Percentiles rank a stretch among this genome's conserved stretches.
Evolutionary conservation across 1,140 invertebrate genomes (phyloP).

Genomic region (Campoletis sonorensis): DNA sequence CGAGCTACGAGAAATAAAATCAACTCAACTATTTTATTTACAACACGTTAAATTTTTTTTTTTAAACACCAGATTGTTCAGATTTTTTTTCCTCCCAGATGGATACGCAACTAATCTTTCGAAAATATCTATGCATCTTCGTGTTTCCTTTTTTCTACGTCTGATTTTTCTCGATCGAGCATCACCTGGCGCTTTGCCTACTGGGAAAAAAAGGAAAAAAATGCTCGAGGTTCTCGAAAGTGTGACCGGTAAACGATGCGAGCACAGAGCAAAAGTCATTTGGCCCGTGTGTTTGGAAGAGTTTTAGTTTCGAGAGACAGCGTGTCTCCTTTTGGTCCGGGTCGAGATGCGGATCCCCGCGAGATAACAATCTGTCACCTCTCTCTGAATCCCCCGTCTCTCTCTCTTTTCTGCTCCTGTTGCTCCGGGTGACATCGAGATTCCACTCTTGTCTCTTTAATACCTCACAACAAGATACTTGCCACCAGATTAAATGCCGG

Average conservation of each 20-base stretch:
- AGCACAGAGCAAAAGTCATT: not conserved
- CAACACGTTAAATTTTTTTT: too few species aligned
- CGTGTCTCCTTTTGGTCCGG: conserved; percentile 61
- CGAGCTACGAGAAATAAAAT: too few species aligned
- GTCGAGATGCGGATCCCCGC: conserved; percentile 44
- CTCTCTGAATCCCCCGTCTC: not conserved
- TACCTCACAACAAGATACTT: conserved; percentile 66
- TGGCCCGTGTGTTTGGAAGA: conserved; percentile 32
- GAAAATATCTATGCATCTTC: too few species aligned
- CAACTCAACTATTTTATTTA: too few species aligned
- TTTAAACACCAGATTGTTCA: too few species aligned
- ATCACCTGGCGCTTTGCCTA: conserved; percentile 33
- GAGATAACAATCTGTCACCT: conserved; percentile 71
- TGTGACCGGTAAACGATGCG: conserved; percentile 52
- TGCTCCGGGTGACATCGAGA: conserved; percentile 51
- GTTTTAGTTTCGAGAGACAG: conserved; percentile 62
- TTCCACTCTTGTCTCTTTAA: conserved; percentile 57
- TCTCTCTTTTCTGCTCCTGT: conserved; percentile 29
- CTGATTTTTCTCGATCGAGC: not conserved
- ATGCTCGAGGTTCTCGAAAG: conserved; percentile 46
- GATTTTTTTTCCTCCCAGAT: too few species aligned
- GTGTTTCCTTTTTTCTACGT: not conserved
- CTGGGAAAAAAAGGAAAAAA: conserved; percentile 15
- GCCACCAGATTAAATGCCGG: conserved; percentile 68
- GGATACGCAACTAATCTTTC: too few species aligned